Percentiles rank a stretch among this genome's conserved stretches.
These are phyloP conservation scores for Tenualosa thibaudeaui DNA, from an alignment of 2,797 vertebrate genomes.

Conservation along the genomic window DNA sequence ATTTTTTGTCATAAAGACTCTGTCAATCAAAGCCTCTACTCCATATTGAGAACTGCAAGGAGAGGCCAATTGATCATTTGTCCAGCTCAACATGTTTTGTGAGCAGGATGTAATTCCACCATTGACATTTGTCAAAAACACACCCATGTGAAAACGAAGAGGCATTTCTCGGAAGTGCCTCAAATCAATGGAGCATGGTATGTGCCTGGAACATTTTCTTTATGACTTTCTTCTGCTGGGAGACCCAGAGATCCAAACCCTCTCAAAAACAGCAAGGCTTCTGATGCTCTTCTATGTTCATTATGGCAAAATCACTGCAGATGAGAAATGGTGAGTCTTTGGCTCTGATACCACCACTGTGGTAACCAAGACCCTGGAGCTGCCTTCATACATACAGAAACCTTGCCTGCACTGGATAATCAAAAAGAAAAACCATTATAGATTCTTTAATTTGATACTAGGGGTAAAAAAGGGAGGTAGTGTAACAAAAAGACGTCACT, in stretches of 20 bases:
- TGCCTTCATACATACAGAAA: neutral
- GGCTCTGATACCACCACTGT: neutral
- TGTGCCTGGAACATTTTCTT: neutral
- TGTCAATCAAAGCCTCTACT: neutral
- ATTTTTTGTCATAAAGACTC: neutral
- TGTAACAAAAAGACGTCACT: neutral
- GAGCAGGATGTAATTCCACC: neutral
- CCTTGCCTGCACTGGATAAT: no score
- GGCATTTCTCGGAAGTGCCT: neutral
- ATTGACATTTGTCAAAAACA: conserved; percentile 4
- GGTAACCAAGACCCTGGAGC: neutral
- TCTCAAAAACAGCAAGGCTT: neutral
- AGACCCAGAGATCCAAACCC: neutral
- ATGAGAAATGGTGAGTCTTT: no score
- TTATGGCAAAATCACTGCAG: neutral
- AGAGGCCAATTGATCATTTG: neutral
- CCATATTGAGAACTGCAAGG: neutral
- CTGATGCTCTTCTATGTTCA: neutral
- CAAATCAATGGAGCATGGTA: neutral
- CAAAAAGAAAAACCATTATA: no score
- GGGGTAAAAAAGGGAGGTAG: neutral
- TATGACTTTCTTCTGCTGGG: neutral
- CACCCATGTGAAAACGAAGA: neutral
- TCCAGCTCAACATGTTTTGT: neutral
- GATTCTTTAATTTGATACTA: neutral